Conservation (phyloP, 2,113 vertebrate genomes). For the Chaenogobius annularis region DNA sequence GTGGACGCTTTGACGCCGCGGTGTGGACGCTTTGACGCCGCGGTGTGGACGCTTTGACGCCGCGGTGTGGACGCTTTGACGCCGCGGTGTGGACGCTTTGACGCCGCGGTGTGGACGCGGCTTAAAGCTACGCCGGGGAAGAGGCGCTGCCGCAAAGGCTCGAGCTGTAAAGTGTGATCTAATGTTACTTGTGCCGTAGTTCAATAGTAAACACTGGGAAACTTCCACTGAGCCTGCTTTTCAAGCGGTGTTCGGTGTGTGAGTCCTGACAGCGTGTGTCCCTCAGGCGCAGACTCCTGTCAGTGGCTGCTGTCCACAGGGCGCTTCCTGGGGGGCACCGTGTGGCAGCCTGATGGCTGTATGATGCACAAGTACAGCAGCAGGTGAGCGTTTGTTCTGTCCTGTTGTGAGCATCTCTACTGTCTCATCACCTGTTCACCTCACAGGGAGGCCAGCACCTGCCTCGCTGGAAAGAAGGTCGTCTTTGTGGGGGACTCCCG, state of each 20-base stretch:
- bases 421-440: slow-evolving; percentile 21
- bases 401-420: no score
- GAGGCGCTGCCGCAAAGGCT: background rate
- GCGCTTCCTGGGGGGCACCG: slow-evolving; percentile 92
- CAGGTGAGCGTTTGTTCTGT: slow-evolving; percentile 75
- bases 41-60: no score
- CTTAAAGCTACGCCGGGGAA: background rate
- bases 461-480: slow-evolving; percentile 86
- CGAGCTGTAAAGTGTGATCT: no score
- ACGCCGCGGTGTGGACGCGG: no score
- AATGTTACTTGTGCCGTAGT: no score
- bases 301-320: slow-evolving; percentile 94
- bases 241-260: background rate
- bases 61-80: no score
- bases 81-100: no score
- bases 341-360: slow-evolving; percentile 97
- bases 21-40: no score
- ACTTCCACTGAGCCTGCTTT: no score
- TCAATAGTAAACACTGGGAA: no score
- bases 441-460: slow-evolving; percentile 91
- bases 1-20: no score
- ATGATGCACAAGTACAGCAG: slow-evolving; percentile 99
- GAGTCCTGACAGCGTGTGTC: slow-evolving; percentile 37
- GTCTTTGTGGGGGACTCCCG: slow-evolving; percentile 94
- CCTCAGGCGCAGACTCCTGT: slow-evolving; percentile 89